These are phyloP conservation scores for Crocodylus rhombifer DNA, from an alignment of 2,797 vertebrate species.

Conservation along the genomic window DNA sequence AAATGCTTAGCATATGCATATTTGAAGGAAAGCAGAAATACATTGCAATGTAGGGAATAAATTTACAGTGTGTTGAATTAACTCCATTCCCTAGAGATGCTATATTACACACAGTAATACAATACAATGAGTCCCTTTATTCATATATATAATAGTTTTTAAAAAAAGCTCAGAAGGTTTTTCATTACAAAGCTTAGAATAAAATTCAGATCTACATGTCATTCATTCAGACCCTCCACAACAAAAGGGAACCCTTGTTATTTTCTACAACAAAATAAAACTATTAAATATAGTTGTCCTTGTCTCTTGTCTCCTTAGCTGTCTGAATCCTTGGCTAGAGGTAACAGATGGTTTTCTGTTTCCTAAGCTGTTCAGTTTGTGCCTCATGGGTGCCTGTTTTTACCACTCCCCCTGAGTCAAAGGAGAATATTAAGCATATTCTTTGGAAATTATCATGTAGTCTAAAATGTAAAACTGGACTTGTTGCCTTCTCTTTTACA, in stretches of 20 bases:
- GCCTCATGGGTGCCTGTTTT: constrained; percentile 25
- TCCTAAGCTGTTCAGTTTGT: neutral
- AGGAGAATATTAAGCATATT: neutral
- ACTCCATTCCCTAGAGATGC: neutral
- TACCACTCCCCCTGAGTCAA: neutral
- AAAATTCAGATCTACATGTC: neutral
- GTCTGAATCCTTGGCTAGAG: neutral
- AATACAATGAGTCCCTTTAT: neutral
- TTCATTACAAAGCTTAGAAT: neutral
- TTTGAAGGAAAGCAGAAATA: neutral
- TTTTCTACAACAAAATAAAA: neutral
- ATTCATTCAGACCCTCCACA: neutral
- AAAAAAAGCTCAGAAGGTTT: neutral
- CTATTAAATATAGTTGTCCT: neutral
- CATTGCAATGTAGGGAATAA: neutral
- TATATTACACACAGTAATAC: neutral
- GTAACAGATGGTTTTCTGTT: neutral
- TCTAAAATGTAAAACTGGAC: neutral
- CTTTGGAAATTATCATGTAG: neutral
- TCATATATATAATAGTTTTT: neutral
- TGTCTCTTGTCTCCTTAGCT: neutral
- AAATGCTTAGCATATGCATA: neutral
- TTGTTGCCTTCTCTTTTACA: constrained; percentile 6
- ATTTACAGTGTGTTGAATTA: neutral
- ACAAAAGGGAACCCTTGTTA: too few species aligned